Evolutionary conservation across 1,140 invertebrate species (phyloP).

Genomic region (Drosophila repletoides): DNA sequence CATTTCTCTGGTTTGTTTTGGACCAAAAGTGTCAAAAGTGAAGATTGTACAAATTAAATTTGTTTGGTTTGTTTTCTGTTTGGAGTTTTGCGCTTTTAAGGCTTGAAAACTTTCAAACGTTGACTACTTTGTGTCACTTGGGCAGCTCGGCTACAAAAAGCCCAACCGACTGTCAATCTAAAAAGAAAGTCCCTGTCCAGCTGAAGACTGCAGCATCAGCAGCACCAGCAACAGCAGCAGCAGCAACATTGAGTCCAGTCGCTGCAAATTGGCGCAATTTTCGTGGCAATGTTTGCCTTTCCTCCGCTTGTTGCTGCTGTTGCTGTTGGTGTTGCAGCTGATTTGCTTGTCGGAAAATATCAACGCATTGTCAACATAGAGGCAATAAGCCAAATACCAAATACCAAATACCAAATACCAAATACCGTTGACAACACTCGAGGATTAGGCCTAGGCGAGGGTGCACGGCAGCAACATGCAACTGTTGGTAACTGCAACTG

Average conservation of each 20-base stretch:
- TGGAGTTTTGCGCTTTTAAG: slow-evolving; percentile 29
- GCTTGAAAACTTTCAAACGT: slow-evolving; percentile 17
- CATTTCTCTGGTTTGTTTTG: slow-evolving; percentile 4
- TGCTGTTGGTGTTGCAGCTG: slow-evolving; percentile 39
- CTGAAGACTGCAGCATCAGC: slow-evolving; percentile 6
- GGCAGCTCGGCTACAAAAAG: slow-evolving; percentile 22
- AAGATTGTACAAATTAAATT: slow-evolving; percentile 46
- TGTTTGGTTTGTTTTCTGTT: slow-evolving; percentile 30
- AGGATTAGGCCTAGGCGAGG: neutral
- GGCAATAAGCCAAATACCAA: slow-evolving; percentile 23
- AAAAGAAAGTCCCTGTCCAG: slow-evolving; percentile 50
- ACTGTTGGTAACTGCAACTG: slow-evolving; percentile 54
- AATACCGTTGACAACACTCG: slow-evolving; percentile 62
- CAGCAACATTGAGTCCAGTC: slow-evolving; percentile 19
- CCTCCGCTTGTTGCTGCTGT: slow-evolving; percentile 2
- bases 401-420: no score
- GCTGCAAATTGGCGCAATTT: slow-evolving; percentile 70
- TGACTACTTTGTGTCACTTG: slow-evolving; percentile 58
- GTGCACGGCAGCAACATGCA: slow-evolving; percentile 45
- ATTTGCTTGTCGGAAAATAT: slow-evolving; percentile 80
- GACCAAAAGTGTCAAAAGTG: slow-evolving; percentile 42
- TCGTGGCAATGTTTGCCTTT: slow-evolving; percentile 31
- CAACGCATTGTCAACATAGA: slow-evolving; percentile 71
- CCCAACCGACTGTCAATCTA: neutral
- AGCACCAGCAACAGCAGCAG: slow-evolving; percentile 10